A percentile compares a stretch with the other conserved stretches of the same genome.
These are phyloP conservation scores for Bombus ignitus DNA, from an alignment of 1,140 invertebrate species.

Conservation along the genomic window DNA sequence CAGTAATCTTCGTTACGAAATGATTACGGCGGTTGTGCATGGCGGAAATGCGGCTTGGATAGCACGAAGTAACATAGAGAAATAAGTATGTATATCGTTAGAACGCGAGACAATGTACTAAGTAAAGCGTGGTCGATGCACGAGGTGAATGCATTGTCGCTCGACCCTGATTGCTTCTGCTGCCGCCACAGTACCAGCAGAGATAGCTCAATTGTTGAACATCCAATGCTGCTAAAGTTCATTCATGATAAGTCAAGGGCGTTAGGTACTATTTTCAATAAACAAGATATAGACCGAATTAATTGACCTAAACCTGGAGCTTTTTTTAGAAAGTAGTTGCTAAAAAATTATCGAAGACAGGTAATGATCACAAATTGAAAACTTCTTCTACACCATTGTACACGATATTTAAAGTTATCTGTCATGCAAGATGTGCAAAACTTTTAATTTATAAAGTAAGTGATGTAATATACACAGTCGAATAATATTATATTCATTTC, in stretches of 20 bases:
- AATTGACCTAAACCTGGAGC: neutral
- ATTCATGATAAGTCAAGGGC: conserved; percentile 63
- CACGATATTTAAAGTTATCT: neutral
- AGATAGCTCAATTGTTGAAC: conserved; percentile 75
- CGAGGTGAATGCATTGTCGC: conserved; percentile 73
- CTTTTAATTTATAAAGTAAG: neutral
- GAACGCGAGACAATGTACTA: conserved; percentile 61
- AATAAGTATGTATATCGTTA: conserved; percentile 47
- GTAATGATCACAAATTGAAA: neutral
- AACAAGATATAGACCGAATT: neutral
- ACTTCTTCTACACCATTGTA: neutral
- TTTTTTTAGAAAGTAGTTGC: neutral
- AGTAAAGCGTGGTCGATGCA: conserved; percentile 67
- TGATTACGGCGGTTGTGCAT: neutral
- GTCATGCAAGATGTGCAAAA: neutral
- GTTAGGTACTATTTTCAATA: conserved; percentile 40
- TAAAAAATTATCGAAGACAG: neutral
- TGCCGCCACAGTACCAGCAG: conserved; percentile 55
- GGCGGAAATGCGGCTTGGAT: conserved; percentile 15
- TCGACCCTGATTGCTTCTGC: conserved; percentile 71
- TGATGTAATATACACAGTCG: neutral
- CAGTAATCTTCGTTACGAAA: conserved; percentile 24
- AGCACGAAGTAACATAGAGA: conserved; percentile 42
- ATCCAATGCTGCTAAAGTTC: conserved; percentile 70
- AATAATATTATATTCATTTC: neutral